Conservation (phyloP, 2,888 invertebrate species). For the Trimorus sp. region DNA sequence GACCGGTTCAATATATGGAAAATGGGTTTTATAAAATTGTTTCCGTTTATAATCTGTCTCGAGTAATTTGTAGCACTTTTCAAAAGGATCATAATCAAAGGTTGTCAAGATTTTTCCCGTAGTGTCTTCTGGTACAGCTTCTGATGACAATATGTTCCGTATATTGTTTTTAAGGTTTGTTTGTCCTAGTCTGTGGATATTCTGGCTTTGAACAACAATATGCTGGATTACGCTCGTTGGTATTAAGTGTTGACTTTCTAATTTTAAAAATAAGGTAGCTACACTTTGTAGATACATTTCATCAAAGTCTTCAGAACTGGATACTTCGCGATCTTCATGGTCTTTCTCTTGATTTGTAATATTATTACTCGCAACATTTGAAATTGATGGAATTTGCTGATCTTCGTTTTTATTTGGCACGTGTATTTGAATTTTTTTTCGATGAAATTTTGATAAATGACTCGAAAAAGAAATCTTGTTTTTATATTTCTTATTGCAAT, state of each 20-base stretch:
- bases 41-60: conserved; percentile 28
- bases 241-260: conserved; percentile 63
- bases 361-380: conserved; percentile 46
- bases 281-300: no score
- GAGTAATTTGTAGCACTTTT: conserved; percentile 7
- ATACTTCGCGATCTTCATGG: no score
- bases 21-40: conserved; percentile 13
- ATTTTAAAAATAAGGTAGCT: conserved; percentile 54
- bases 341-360: no score
- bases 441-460: conserved; percentile 23
- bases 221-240: conserved; percentile 65
- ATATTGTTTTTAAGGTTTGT: no score
- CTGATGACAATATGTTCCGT: conserved; percentile 5
- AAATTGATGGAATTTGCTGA: conserved; percentile 16
- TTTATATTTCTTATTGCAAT: conserved; percentile 22
- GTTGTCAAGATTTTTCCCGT: conserved; percentile 18
- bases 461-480: conserved; percentile 20
- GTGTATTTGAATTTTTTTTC: background rate
- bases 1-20: conserved; percentile 16
- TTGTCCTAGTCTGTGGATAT: conserved; percentile 14
- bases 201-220: conserved; percentile 52
- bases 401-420: background rate
- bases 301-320: no score
- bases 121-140: conserved; percentile 27
- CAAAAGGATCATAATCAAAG: conserved; percentile 16